Evolutionary conservation across 1,140 invertebrate species (phyloP).

Genomic region (Diorhabda sublineata): DNA sequence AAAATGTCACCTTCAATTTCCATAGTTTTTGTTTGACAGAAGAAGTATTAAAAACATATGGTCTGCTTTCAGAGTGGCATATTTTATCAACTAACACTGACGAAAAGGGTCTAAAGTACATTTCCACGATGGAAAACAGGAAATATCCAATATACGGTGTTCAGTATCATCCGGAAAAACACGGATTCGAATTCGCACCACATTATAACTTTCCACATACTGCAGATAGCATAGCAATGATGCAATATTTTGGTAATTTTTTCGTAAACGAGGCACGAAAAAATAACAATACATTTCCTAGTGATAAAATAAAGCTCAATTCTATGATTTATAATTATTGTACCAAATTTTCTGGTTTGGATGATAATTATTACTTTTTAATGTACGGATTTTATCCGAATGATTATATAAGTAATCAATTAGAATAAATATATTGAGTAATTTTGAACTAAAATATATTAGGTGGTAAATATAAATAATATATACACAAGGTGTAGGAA

Average conservation of each 20-base stretch:
- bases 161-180: slow-evolving; percentile 91
- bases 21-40: slow-evolving; percentile 72
- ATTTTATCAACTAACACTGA: slow-evolving; percentile 71
- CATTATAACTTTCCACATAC: slow-evolving; percentile 61
- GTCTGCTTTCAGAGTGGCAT: slow-evolving; percentile 59
- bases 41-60: slow-evolving; percentile 53
- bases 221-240: slow-evolving; percentile 55
- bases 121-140: slow-evolving; percentile 62
- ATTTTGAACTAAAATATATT: too few relatives aligned
- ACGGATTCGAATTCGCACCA: slow-evolving; percentile 69
- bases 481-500: too few relatives aligned
- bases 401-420: slow-evolving; percentile 20
- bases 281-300: slow-evolving; percentile 53
- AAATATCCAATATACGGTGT: slow-evolving; percentile 78
- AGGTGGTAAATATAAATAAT: too few relatives aligned
- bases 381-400: slow-evolving; percentile 55
- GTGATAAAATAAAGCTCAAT: slow-evolving; percentile 48
- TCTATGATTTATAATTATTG: slow-evolving; percentile 65
- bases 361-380: slow-evolving; percentile 53
- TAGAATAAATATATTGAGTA: neutral
- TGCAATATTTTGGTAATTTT: slow-evolving; percentile 81
- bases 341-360: slow-evolving; percentile 52
- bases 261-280: slow-evolving; percentile 70
- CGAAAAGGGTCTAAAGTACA: slow-evolving; percentile 60
- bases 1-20: slow-evolving; percentile 71